phyloP scores from a whole-genome alignment of 2,797 vertebrate species.

The Uromys caudimaculatus region DNA sequence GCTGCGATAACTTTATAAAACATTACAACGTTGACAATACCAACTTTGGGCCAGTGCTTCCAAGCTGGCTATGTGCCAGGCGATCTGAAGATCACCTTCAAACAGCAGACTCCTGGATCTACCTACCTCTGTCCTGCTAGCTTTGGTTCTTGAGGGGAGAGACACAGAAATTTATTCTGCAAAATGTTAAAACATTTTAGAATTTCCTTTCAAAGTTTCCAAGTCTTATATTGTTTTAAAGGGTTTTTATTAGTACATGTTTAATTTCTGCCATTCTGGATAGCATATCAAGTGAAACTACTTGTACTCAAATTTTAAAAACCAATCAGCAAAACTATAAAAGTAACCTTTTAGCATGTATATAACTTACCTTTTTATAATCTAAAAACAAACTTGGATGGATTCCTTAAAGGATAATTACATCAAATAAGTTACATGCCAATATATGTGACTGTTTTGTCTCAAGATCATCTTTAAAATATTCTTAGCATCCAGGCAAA shows the following conservation, averaged over 20 bases:
- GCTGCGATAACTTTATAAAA: not conserved
- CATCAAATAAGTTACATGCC: not conserved
- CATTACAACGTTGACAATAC: not conserved
- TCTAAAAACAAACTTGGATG: not conserved
- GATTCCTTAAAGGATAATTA: not conserved
- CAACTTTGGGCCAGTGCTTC: not conserved
- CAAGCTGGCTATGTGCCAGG: not conserved
- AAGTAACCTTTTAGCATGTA: not conserved
- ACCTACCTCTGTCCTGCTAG: not conserved
- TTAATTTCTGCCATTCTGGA: constrained; percentile 34
- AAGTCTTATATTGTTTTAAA: not conserved
- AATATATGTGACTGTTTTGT: not conserved
- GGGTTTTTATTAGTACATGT: not conserved
- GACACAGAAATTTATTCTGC: not conserved
- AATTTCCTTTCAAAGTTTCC: constrained; percentile 35
- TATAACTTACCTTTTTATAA: not conserved
- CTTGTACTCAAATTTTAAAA: constrained; percentile 55
- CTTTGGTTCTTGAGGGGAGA: not conserved
- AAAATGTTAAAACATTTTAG: not conserved
- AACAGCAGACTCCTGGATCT: not conserved
- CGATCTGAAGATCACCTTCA: not conserved
- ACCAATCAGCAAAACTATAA: not conserved
- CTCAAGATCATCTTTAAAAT: not conserved
- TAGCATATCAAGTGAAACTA: not conserved
- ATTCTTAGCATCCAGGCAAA: not conserved